phyloP scores from a whole-genome alignment of 2,888 invertebrate genomes.

The Chelonus formosanus region DNA sequence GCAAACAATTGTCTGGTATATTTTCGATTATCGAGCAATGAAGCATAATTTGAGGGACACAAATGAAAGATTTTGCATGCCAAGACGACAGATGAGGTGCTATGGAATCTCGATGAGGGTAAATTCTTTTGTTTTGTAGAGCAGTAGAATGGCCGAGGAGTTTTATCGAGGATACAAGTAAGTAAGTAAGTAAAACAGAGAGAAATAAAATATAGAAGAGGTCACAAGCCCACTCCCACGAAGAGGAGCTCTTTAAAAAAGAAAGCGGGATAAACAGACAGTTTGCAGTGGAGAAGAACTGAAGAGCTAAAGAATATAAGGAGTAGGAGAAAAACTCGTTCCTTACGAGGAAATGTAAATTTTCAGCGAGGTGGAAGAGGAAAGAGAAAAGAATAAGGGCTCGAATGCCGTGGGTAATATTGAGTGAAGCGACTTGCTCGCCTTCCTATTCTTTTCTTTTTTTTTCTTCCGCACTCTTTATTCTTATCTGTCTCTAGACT shows the following conservation, averaged over 20 bases:
- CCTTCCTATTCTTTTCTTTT: conserved; percentile 34
- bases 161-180: conserved; percentile 32
- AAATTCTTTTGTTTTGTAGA: too few species aligned
- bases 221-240: conserved; percentile 46
- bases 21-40: conserved; percentile 64
- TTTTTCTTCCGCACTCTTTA: conserved; percentile 21
- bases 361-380: conserved; percentile 63
- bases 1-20: conserved; percentile 62
- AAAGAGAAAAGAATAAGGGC: conserved; percentile 63
- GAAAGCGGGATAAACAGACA: conserved; percentile 66
- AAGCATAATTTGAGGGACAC: conserved; percentile 60
- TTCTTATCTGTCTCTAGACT: conserved; percentile 40
- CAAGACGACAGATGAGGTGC: conserved; percentile 52
- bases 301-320: conserved; percentile 16
- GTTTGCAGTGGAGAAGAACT: conserved; percentile 47
- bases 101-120: conserved; percentile 39
- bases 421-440: conserved; percentile 53
- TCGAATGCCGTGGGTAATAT: conserved; percentile 56
- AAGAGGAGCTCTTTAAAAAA: conserved; percentile 61
- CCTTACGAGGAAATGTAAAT: conserved; percentile 62
- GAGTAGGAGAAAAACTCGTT: conserved; percentile 40
- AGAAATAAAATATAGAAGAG: conserved; percentile 25
- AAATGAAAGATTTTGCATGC: conserved; percentile 60
- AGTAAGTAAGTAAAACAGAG: conserved; percentile 25
- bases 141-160: conserved; percentile 1